Base-by-base conservation (phyloP, 1,140 invertebrate species). In the Dolichoris vasculosae region DNA sequence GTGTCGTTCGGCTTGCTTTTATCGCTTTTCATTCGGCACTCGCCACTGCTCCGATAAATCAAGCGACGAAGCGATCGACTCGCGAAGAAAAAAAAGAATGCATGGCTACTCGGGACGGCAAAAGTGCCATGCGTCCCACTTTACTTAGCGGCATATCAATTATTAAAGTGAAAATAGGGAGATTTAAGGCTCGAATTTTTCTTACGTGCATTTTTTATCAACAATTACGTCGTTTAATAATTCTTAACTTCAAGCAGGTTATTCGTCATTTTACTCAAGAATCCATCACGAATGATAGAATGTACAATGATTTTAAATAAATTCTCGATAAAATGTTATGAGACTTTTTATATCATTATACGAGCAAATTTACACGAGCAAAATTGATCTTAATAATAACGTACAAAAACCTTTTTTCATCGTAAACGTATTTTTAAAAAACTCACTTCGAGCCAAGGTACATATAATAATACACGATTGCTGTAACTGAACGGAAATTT, bases 1-100 rank as follows among this genome's bases (percentile, higher is more conserved):
- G 38, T 73, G 23, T 23, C 67, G 69, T 8, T 40, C 32, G 38
- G 4, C 15, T 71, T 11, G 38, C 7, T 2, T 43, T 73, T 73
- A 43, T 73, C 40, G 69, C 69, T 73, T 64, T 73, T 43, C 38
- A 73, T 73, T 73, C 38, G 69, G 38, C 38, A n/a, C 40, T n/a
- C 8, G 38, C 38, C 6, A 17, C 35, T 23, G 32, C 69, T 43
- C 38, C 38, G 38, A 73, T n/a, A 73, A 73, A 38, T 73, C 38
- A 73, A 43, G 69, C 69, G 8, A 1, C 69, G 17, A 40, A 40
- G 48, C 48, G 48, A 51, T 51, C 48, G 48, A 26, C 23, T 59
- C 55, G 48, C 48, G 48, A 51, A 51, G 11, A 51, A 59, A 59
- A n/a, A 59, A 26, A 13, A 46, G 55, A 59, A 59, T 59, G 55